Percentiles rank a stretch among this genome's conserved stretches.
phyloP scores from a whole-genome alignment of 35 echinoderm and acorn worm species.

The Apostichopus californicus region DNA sequence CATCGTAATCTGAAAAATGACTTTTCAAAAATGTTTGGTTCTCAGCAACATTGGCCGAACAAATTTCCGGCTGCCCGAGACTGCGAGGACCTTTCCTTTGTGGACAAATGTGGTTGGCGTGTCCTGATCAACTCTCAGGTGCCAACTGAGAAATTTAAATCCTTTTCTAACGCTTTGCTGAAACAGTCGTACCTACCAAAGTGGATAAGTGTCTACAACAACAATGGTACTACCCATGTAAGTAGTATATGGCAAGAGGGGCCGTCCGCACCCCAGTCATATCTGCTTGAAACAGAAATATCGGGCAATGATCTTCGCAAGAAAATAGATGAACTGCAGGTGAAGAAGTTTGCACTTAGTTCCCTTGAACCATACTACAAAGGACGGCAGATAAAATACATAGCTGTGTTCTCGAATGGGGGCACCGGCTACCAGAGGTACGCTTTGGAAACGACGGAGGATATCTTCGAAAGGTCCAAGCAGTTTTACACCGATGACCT shows the following conservation, averaged over 20 bases:
- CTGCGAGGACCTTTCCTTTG: slow-evolving; percentile 24
- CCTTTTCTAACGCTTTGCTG: slow-evolving; percentile 61
- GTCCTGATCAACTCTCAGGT: slow-evolving; percentile 59
- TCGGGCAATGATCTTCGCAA: slow-evolving; percentile 52
- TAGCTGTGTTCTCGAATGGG: slow-evolving; percentile 32
- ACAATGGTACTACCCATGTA: slow-evolving; percentile 62
- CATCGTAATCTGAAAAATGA: slow-evolving; percentile 65
- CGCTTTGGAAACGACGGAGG: slow-evolving; percentile 57
- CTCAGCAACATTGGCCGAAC: slow-evolving; percentile 66
- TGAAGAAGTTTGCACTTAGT: slow-evolving; percentile 46
- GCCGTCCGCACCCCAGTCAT: background rate
- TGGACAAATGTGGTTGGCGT: slow-evolving; percentile 55
- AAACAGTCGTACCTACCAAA: slow-evolving; percentile 49
- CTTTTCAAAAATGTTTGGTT: slow-evolving; percentile 53
- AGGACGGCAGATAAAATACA: slow-evolving; percentile 7
- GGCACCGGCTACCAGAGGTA: slow-evolving; percentile 51
- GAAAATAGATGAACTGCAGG: slow-evolving; percentile 11
- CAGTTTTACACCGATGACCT: slow-evolving; percentile 37
- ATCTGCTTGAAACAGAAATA: slow-evolving; percentile 5
- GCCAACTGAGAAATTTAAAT: slow-evolving; percentile 60
- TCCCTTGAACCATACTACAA: slow-evolving; percentile 61
- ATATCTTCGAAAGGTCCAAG: slow-evolving; percentile 48
- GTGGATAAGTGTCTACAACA: slow-evolving; percentile 80
- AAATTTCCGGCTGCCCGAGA: slow-evolving; percentile 13
- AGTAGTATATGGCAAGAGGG: slow-evolving; percentile 59